Base-by-base conservation (phyloP, 2,797 vertebrate genomes). In the Eleutherodactylus coqui region DNA sequence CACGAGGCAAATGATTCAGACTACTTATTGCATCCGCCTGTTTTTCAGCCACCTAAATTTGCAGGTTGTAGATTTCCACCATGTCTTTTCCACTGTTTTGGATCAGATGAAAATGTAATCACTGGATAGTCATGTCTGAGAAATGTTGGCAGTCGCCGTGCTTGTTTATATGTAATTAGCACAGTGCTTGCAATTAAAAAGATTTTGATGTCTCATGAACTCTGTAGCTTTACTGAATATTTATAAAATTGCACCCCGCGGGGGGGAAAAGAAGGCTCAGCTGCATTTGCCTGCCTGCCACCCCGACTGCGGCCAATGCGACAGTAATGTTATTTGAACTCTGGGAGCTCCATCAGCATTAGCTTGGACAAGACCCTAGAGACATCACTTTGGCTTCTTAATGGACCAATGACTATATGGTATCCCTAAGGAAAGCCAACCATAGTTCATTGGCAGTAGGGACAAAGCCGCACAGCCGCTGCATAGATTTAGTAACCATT, bases 141-240 rank as follows among this genome's bases (percentile, higher is more conserved):
- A 77, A 34, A 11, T 36, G 27, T 67, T 83, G 60, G 47, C 79
- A 82, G 85, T n/a, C 38, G 27, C 70, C 21, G 17, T 58, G 19
- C 73, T 77, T 82, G 72, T 86, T 77, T 77, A 60, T 77, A 60
- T 77, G 79, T 70, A 82, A 86, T 86, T 82, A 82, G 27, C n/a
- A 53, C 38, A 70, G 47, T 34, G 53, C 72, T 70, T 45, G 49
- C 43, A 58, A 82, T 77, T 82, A 86, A 82, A 87, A 86, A 29
- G 64, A 73, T 62, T 60, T 79, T 86, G 69, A 86, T 72, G 78
- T 55, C 53, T 86, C 53, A n/a, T 85, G 67, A 49, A 73, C 64
- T 60, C 27, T 79, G n/a, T 32, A 38, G 49, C 19, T 85, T 24
- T 79, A 70, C n/a, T 43, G 36, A 58, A 43, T 70, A 75, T 36